phyloP scores from a whole-genome alignment of 2,113 vertebrate species.

The Probosciger aterrimus region DNA sequence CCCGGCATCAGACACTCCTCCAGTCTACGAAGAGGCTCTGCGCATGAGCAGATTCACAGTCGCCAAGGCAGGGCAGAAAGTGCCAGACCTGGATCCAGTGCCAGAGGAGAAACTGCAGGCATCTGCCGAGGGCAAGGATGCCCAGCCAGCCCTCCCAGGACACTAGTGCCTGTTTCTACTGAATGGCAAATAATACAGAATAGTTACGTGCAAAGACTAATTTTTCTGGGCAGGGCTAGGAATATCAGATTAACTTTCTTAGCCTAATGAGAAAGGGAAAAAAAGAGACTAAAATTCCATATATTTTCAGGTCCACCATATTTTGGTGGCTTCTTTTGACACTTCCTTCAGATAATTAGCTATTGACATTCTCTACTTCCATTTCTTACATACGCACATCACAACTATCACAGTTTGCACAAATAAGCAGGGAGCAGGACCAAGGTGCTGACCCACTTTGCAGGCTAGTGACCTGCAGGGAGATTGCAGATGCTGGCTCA shows the following conservation, averaged over 20 bases:
- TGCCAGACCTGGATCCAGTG: constrained; percentile 59
- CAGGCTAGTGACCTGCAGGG: background rate
- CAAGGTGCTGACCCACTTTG: background rate
- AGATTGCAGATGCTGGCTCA: background rate
- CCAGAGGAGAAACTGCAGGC: constrained; percentile 57
- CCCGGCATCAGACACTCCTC: constrained; percentile 57
- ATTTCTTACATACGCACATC: background rate
- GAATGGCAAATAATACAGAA: background rate
- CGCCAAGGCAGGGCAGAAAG: constrained; percentile 57
- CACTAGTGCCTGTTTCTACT: background rate
- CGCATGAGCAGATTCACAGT: constrained; percentile 76
- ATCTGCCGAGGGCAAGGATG: background rate
- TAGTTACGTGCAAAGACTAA: background rate
- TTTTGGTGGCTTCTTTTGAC: background rate
- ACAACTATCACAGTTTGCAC: background rate
- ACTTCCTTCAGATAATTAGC: background rate
- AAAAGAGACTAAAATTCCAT: background rate
- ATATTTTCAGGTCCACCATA: background rate
- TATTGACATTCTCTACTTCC: background rate
- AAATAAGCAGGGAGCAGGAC: background rate
- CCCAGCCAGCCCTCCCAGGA: background rate
- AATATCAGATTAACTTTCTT: background rate
- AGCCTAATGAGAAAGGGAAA: background rate
- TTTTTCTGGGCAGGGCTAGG: background rate
- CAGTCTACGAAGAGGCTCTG: constrained; percentile 76